Conservation (phyloP, 2,888 invertebrate species). For the Darwinula stevensoni region DNA sequence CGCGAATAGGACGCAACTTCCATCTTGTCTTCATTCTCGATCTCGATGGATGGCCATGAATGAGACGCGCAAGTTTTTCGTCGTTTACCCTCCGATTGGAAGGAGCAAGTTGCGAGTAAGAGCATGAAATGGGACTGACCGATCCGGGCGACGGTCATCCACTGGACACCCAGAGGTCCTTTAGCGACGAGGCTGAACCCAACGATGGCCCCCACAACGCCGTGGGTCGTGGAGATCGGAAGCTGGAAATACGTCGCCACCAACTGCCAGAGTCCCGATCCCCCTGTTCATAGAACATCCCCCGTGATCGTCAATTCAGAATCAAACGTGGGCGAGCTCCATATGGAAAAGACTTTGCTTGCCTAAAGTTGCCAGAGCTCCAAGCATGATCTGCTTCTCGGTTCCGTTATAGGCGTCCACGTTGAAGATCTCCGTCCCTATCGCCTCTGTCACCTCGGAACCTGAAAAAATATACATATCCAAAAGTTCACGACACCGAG, state of each 20-base stretch:
- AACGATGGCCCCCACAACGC: constrained; percentile 90
- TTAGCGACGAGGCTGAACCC: constrained; percentile 82
- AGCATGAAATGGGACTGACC: no score
- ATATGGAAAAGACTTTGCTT: constrained; percentile 9
- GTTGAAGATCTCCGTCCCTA: constrained; percentile 89
- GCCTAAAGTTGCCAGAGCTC: constrained; percentile 56
- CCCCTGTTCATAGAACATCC: constrained; percentile 21
- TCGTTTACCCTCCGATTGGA: no score
- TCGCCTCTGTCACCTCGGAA: constrained; percentile 82
- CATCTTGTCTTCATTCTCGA: no score
- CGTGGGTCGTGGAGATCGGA: constrained; percentile 97
- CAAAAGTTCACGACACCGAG: no score
- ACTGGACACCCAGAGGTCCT: constrained; percentile 52
- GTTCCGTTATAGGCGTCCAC: constrained; percentile 43
- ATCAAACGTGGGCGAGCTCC: no score
- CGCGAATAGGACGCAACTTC: no score
- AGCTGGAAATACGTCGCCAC: constrained; percentile 76
- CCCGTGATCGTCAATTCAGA: no score
- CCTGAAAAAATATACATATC: no score
- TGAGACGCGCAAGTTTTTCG: no score
- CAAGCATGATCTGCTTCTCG: constrained; percentile 58
- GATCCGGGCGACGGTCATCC: constrained; percentile 48
- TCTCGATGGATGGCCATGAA: no score
- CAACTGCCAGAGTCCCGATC: constrained; percentile 76
- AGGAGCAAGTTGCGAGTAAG: no score